Base-by-base conservation (phyloP, 1,140 invertebrate species). In the Drosophila persimilis region DNA sequence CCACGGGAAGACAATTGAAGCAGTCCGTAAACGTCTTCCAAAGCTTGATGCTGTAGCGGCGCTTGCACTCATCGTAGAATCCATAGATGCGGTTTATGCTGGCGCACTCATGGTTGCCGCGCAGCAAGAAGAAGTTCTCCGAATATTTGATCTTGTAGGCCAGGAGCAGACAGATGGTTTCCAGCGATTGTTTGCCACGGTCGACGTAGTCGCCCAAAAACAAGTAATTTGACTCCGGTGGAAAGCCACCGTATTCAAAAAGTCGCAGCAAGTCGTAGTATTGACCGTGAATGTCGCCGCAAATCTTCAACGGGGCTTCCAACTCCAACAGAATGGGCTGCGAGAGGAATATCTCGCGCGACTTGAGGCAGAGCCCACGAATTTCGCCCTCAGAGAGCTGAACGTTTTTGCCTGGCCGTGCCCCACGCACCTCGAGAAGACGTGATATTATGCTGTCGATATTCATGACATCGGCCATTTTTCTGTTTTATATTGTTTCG, bases 1-100 rank as follows among this genome's bases (percentile, higher is more conserved):
- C 98, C 47, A 99, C 97, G 3, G 98, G 98, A 89, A 99, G 93
- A 93, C 98, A 99, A 92, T 99, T 99, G 91, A 99, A 99, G 92
- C 98, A 99, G 92, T 99, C 98, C 50, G 98, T 99, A 92, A 99
- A 99, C 13, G 97, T 99, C 92, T 99, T 99, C 98, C 98, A 99
- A 83, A 99, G 92, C 92, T 99, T 99, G 65, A 99, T 98, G 92
- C 98, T 99, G 92, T 98, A 99, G 89, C 98, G 95, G 90, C 98
- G 94, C 93, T 97, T 96, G 95, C 98, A 99, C 93, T 99, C 98
- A 91, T 99, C 98, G 91, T 99, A 99, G 92, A 99, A 99, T 54
- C 97, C 97, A 93, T 98, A 99, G 93, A 98, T 98, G 92, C 97
- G 96, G 92, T 98, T 98, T 84, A 98, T 98, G 80, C 96, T 97